Conservation (phyloP, 2,888 invertebrate species). For the Portevinia maculata region DNA sequence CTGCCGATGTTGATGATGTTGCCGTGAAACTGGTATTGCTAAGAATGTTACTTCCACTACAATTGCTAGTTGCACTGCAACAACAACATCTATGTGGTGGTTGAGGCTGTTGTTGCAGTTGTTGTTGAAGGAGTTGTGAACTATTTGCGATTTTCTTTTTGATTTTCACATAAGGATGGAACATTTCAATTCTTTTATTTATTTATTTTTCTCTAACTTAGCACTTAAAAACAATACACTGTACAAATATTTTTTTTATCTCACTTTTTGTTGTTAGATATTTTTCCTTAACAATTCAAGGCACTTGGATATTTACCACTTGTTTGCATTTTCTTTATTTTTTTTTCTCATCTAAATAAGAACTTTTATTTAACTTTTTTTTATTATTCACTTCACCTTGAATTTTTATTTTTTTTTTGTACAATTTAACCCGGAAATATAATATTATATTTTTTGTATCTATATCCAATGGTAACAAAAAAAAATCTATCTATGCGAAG, state of each 20-base stretch:
- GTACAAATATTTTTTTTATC: slow-evolving; percentile 19
- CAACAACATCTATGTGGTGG: slow-evolving; percentile 68
- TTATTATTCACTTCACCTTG: slow-evolving; percentile 50
- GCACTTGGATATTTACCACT: slow-evolving; percentile 49
- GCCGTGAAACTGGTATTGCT: slow-evolving; percentile 75
- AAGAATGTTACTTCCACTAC: slow-evolving; percentile 69
- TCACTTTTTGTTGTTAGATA: slow-evolving; percentile 1
- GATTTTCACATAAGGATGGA: slow-evolving; percentile 82
- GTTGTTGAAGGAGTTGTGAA: slow-evolving; percentile 66
- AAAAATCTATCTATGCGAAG: slow-evolving; percentile 61
- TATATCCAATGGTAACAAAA: slow-evolving; percentile 53
- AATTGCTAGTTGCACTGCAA: slow-evolving; percentile 55
- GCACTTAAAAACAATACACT: slow-evolving; percentile 1
- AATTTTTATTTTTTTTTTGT: slow-evolving; percentile 49
- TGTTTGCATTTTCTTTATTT: slow-evolving; percentile 27
- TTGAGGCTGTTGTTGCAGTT: slow-evolving; percentile 62
- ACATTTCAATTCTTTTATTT: slow-evolving; percentile 80
- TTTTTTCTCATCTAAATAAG: slow-evolving; percentile 42
- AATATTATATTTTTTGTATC: slow-evolving; percentile 61
- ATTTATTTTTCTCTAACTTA: slow-evolving; percentile 62
- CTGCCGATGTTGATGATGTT: slow-evolving; percentile 75
- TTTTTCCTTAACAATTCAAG: slow-evolving; percentile 66
- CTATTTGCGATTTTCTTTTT: slow-evolving; percentile 79
- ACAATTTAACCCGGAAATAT: slow-evolving; percentile 75
- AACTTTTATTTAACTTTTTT: slow-evolving; percentile 46